These are phyloP conservation scores for Pollicipes pollicipes DNA, from an alignment of 1,140 invertebrate genomes.

Conservation along the genomic window DNA sequence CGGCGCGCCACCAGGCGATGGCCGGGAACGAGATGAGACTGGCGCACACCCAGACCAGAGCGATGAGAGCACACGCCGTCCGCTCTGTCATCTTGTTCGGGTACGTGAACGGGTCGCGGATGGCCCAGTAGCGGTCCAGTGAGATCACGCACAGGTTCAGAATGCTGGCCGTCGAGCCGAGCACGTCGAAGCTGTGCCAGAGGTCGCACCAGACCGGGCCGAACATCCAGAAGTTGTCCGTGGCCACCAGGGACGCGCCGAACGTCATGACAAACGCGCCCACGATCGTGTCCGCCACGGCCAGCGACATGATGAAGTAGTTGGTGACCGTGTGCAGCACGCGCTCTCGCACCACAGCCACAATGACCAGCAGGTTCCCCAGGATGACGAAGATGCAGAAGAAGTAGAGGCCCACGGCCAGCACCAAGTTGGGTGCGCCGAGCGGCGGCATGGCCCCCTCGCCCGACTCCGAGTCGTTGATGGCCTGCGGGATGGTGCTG, in stretches of 20 bases:
- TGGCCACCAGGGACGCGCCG: conserved; percentile 38
- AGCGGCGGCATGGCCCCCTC: too few species aligned
- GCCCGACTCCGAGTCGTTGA: too few species aligned
- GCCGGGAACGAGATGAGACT: conserved; percentile 88
- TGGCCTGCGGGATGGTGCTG: too few species aligned
- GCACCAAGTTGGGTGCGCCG: conserved; percentile 19
- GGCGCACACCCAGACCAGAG: conserved; percentile 79
- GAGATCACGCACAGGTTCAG: conserved; percentile 95
- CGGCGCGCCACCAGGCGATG: conserved; percentile 45
- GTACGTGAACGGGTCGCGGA: conserved; percentile 91
- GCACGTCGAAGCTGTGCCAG: conserved; percentile 88
- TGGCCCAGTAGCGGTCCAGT: conserved; percentile 94
- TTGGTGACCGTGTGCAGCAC: conserved; percentile 55
- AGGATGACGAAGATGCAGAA: conserved; percentile 44
- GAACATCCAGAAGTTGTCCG: conserved; percentile 26
- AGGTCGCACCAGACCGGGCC: conserved; percentile 66
- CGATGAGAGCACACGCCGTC: conserved; percentile 60
- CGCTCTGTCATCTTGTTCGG: conserved; percentile 73
- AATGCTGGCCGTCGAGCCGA: conserved; percentile 89
- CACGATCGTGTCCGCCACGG: conserved; percentile 54
- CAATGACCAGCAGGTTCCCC: conserved; percentile 50
- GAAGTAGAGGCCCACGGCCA: conserved; percentile 29
- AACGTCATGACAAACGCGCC: conserved; percentile 60
- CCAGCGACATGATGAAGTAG: conserved; percentile 56
- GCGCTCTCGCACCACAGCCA: conserved; percentile 45